phyloP scores from a whole-genome alignment of 92 coral and sea anemone species.

The Palythoa heliodiscus region DNA sequence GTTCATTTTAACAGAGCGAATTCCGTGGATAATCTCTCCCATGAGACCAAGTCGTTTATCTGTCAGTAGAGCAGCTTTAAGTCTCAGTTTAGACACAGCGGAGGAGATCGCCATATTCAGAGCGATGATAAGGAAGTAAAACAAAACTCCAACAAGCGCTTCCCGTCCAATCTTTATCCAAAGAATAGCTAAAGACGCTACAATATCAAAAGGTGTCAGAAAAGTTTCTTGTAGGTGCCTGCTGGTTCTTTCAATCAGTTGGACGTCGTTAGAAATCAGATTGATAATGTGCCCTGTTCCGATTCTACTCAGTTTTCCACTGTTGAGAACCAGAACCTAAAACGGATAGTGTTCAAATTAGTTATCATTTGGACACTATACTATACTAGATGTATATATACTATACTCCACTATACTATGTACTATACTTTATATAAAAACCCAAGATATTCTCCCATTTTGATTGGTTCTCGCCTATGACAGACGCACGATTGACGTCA shows the following conservation, averaged over 20 bases:
- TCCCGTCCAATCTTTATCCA: slow-evolving; percentile 13
- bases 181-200: background rate
- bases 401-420: too few relatives aligned
- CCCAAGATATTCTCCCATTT: too few relatives aligned
- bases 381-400: too few relatives aligned
- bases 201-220: background rate
- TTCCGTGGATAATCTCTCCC: slow-evolving; percentile 52
- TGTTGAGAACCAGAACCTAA: slow-evolving; percentile 8
- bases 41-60: slow-evolving; percentile 29
- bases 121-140: background rate
- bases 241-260: slow-evolving; percentile 5
- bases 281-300: slow-evolving; percentile 1
- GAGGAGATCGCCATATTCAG: background rate
- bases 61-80: background rate
- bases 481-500: too few relatives aligned
- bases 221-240: slow-evolving; percentile 6
- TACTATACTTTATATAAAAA: too few relatives aligned
- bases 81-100: background rate
- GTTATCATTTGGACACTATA: too few relatives aligned
- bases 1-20: slow-evolving; percentile 54
- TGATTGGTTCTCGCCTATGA: too few relatives aligned
- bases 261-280: background rate
- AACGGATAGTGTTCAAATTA: background rate
- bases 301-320: slow-evolving; percentile 1
- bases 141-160: background rate